Conservation (phyloP, 2,113 vertebrate genomes). For the Arothron firmamentum region DNA sequence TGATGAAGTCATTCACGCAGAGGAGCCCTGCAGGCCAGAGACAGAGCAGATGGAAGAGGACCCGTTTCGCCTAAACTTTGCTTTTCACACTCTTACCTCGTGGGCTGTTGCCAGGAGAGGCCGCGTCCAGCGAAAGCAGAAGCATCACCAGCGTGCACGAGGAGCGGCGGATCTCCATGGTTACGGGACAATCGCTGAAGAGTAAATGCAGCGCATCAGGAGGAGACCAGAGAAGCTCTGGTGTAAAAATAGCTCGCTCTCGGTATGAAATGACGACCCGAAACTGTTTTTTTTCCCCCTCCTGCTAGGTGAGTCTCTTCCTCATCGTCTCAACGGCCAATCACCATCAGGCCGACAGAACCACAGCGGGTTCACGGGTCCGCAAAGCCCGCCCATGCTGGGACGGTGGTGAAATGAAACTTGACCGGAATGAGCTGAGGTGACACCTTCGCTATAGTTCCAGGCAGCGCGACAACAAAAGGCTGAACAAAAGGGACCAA, state of each 20-base stretch:
- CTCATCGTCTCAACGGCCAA: not conserved
- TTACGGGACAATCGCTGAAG: not conserved
- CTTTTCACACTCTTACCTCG: slow-evolving; percentile 19
- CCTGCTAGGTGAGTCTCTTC: too few relatives aligned
- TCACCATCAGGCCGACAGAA: not conserved
- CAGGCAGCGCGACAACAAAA: not conserved
- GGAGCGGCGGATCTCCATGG: slow-evolving; percentile 11
- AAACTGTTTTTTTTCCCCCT: too few relatives aligned
- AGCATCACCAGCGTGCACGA: not conserved
- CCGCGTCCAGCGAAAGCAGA: slow-evolving; percentile 13
- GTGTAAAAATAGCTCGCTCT: not conserved
- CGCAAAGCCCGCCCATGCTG: not conserved
- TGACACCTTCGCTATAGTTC: not conserved
- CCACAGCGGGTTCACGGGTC: not conserved
- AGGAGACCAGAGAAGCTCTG: not conserved
- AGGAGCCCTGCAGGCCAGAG: slow-evolving; percentile 41
- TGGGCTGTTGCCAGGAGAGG: slow-evolving; percentile 3
- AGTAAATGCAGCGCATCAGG: not conserved
- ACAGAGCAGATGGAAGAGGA: slow-evolving; percentile 2
- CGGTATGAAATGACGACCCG: not conserved
- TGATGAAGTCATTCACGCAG: slow-evolving; percentile 62
- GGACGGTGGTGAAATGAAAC: slow-evolving; percentile 21
- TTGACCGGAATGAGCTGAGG: not conserved
- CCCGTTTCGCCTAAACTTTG: not conserved
- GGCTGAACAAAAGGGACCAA: not conserved